Percentiles rank a stretch among this genome's conserved stretches.
These are phyloP conservation scores for Xenops minutus DNA, from an alignment of 2,797 vertebrate genomes.

Conservation along the genomic window DNA sequence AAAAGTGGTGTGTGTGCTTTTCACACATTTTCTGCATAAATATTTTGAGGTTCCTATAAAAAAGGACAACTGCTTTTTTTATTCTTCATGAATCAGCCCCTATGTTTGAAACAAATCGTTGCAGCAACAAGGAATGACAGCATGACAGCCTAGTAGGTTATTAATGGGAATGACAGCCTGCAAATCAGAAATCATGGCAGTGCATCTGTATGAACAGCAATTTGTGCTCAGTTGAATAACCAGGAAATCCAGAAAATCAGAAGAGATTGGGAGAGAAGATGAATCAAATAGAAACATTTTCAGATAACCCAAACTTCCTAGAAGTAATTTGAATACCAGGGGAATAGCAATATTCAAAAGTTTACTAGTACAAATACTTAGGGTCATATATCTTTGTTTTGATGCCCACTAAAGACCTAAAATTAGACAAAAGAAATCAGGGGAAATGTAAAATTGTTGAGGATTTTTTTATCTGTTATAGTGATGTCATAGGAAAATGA, in stretches of 20 bases:
- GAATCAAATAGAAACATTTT: conserved; percentile 66
- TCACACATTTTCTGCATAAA: conserved; percentile 59
- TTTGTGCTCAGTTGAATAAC: conserved; percentile 74
- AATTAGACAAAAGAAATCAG: neutral
- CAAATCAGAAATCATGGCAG: conserved; percentile 77
- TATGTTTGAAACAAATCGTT: conserved; percentile 74
- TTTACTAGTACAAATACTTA: neutral
- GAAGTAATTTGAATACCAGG: conserved; percentile 34
- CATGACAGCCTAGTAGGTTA: conserved; percentile 72
- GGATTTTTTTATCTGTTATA: neutral
- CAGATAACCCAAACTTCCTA: conserved; percentile 32
- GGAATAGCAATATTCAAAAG: neutral
- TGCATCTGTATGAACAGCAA: conserved; percentile 68
- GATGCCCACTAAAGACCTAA: neutral
- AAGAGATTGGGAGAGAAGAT: conserved; percentile 41
- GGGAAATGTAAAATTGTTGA: neutral
- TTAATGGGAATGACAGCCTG: conserved; percentile 78
- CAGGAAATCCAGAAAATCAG: conserved; percentile 67
- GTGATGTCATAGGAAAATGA: neutral
- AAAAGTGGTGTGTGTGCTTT: conserved; percentile 28
- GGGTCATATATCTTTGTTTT: neutral
- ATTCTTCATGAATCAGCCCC: conserved; percentile 73
- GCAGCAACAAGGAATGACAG: conserved; percentile 76
- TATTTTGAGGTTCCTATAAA: conserved; percentile 67
- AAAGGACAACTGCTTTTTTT: conserved; percentile 61